Evolutionary conservation across 2,797 vertebrate species (phyloP), one percentile per base, ranked within the genome.

Genomic region (Todus mexicanus): DNA sequence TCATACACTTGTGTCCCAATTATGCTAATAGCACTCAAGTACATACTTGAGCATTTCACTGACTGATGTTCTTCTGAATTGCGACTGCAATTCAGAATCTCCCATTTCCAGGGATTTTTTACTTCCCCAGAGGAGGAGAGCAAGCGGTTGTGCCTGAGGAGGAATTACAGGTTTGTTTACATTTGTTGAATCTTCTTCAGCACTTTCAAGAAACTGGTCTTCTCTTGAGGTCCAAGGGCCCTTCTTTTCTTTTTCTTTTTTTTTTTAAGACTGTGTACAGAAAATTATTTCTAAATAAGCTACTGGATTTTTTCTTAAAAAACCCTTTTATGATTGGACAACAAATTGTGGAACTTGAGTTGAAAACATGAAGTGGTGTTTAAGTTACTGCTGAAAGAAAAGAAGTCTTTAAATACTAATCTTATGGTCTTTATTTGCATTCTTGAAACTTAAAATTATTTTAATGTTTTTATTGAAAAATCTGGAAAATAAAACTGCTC

Each of bases 21-120:
- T 88, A 94, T 66, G 71, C 56, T 91, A 93, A 91, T 78, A 60
- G 81, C 59, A 33, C 37, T 88, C 71, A 93, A 88, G 83, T 66
- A 79, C 16, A 15, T 82, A 53, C 85, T 89, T 90, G 88, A 94
- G 71, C 22, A 27, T 88, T 85, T 90, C 1, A 1, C 60, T 94
- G 90, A 75, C 60, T 76, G 89, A 91, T 50, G 37, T 70, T 93
- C 47, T 69, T 74, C 59, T 88, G 80, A 88, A 68, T 8, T 76
- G 51, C 5, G 3, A 6, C 21, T 78, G 66, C 63, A 79, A 3
- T 43, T 94, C 50, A 11, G 9, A 66, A 77, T 61, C 59, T 96
- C 59, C 61, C 50, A n/a, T 87, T 91, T 94, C 74, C 75, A 91
- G 77, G 59, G 83, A 76, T 84, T 13, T 5, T 38, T 23, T 13